phyloP scores from a whole-genome alignment of 37 sponge, comb jelly and placozoan genomes.

The Bolinopsis microptera region DNA sequence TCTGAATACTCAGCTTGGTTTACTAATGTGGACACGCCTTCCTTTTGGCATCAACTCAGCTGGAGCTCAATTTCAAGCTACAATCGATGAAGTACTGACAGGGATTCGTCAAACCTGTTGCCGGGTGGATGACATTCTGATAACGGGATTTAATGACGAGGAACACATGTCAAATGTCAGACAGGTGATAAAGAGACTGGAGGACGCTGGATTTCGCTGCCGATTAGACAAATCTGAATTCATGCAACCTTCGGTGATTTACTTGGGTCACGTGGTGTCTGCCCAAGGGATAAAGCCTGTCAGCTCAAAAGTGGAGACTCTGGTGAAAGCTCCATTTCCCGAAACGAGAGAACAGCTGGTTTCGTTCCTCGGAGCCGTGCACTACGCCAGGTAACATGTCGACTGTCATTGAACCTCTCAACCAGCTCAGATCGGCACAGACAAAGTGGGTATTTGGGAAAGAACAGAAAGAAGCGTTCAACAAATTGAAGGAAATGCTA shows the following conservation, averaged over 20 bases:
- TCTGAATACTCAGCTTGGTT: conserved; percentile 17
- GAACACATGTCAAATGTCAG: neutral
- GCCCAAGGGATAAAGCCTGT: neutral
- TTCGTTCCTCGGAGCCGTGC: conserved; percentile 37
- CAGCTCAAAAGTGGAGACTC: conserved; percentile 16
- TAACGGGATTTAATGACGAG: neutral
- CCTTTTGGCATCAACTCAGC: neutral
- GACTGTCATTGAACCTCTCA: conserved; percentile 43
- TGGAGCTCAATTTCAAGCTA: conserved; percentile 1
- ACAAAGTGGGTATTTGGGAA: neutral
- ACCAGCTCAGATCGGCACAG: conserved; percentile 11
- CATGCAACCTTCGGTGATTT: neutral
- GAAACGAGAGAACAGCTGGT: neutral
- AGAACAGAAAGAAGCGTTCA: conserved; percentile 2
- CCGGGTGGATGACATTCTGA: conserved; percentile 51
- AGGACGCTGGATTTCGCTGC: conserved; percentile 29
- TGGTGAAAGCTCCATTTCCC: neutral
- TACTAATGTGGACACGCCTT: neutral
- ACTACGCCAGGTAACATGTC: conserved; percentile 33
- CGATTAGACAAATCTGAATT: neutral
- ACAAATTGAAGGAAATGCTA: neutral
- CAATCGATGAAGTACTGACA: neutral
- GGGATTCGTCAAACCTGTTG: neutral
- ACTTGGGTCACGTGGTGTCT: neutral
- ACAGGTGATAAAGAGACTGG: conserved; percentile 14